phyloP scores from a whole-genome alignment of 2,113 vertebrate genomes.

The Sylvilagus bachmani region DNA sequence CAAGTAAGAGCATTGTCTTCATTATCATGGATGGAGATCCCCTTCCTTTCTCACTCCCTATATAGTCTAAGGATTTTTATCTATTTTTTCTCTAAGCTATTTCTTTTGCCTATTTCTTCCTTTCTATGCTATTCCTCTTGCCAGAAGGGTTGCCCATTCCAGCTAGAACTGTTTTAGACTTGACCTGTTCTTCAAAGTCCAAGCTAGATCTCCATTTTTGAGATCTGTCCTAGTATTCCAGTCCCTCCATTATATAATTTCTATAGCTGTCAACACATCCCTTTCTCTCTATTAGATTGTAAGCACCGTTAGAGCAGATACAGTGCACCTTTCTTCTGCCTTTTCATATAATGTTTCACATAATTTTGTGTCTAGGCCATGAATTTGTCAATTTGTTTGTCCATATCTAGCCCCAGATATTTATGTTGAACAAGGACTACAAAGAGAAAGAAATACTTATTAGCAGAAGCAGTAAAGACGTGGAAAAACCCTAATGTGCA shows the following conservation, averaged over 20 bases:
- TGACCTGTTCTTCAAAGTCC: background rate
- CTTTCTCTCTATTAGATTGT: background rate
- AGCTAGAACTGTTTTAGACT: background rate
- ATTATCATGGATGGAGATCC: background rate
- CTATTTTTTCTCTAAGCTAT: background rate
- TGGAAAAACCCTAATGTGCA: background rate
- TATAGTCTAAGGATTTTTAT: background rate
- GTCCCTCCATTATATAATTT: background rate
- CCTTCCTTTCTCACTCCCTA: background rate
- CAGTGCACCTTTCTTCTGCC: background rate
- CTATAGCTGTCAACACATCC: background rate
- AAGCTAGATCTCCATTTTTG: background rate
- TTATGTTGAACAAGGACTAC: conserved; percentile 1
- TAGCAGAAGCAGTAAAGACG: background rate
- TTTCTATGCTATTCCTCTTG: background rate
- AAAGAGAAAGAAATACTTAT: background rate
- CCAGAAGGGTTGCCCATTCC: background rate
- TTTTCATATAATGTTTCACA: background rate
- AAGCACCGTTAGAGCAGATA: background rate
- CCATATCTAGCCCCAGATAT: background rate
- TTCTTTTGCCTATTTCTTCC: background rate
- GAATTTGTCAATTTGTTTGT: background rate
- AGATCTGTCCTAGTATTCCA: background rate
- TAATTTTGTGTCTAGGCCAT: background rate
- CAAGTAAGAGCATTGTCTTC: background rate